phyloP scores from a whole-genome alignment of 1,140 invertebrate genomes.

The Notospermus geniculatus region DNA sequence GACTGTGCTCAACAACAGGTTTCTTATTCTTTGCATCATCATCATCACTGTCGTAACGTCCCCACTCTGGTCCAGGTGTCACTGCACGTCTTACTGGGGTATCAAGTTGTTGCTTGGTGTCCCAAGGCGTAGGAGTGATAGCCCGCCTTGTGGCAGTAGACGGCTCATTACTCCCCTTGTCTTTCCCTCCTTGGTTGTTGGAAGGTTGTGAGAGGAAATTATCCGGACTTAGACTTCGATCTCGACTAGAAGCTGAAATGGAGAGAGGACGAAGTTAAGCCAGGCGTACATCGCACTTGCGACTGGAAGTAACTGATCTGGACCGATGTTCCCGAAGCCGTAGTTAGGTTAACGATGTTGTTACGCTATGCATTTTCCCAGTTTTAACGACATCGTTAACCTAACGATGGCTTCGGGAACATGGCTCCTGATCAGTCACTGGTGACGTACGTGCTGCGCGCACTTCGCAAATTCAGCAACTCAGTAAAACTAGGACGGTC shows the following conservation, averaged over 20 bases:
- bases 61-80: conserved; percentile 70
- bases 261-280: too few species aligned
- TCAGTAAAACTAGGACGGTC: too few species aligned
- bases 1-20: conserved; percentile 33
- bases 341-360: too few species aligned
- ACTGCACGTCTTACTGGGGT: conserved; percentile 67
- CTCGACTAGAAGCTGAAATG: not conserved
- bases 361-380: too few species aligned
- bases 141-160: conserved; percentile 59
- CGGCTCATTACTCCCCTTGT: conserved; percentile 14
- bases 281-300: too few species aligned
- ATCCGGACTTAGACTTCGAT: not conserved
- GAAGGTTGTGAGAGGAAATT: not conserved
- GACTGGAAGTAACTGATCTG: too few species aligned
- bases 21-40: conserved; percentile 51
- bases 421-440: too few species aligned
- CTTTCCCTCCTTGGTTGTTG: not conserved
- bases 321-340: too few species aligned
- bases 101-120: conserved; percentile 19
- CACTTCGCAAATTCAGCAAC: too few species aligned
- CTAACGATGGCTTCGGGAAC: too few species aligned
- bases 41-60: conserved; percentile 37
- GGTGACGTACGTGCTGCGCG: too few species aligned
- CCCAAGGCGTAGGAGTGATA: conserved; percentile 73
- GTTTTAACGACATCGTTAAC: too few species aligned